Percentiles rank a stretch among this genome's conserved stretches.
phyloP scores from a whole-genome alignment of 2,797 vertebrate species.

The Apogon talboti region DNA sequence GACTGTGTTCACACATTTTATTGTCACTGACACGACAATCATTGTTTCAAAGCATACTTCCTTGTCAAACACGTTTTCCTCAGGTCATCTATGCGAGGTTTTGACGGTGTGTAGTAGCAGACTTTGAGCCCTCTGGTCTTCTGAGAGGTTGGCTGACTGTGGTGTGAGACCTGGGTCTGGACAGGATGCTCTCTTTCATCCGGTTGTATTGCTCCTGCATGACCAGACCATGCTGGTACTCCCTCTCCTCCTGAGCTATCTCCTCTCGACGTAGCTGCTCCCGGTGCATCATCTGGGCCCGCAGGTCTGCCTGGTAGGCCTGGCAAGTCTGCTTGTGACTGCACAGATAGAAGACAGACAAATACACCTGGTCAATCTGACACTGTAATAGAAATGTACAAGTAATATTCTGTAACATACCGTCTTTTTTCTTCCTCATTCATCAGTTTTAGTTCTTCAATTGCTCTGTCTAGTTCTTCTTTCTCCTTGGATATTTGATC shows the following conservation, averaged over 20 bases:
- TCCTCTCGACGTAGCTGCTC: constrained; percentile 65
- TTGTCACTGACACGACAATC: no score
- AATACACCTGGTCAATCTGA: background rate
- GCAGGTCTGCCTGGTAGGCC: constrained; percentile 84
- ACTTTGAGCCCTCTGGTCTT: constrained; percentile 49
- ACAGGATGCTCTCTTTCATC: constrained; percentile 80
- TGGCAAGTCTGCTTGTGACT: constrained; percentile 75
- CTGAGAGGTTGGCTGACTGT: constrained; percentile 81
- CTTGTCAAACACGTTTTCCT: no score
- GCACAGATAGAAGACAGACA: background rate
- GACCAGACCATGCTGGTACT: constrained; percentile 68
- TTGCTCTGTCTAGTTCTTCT: constrained; percentile 72
- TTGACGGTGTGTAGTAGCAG: background rate
- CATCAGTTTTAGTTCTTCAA: constrained; percentile 73
- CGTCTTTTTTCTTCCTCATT: constrained; percentile 81
- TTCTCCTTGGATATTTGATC: constrained; percentile 77
- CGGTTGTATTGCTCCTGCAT: constrained; percentile 73
- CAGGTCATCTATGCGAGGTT: background rate
- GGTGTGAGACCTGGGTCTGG: constrained; percentile 42
- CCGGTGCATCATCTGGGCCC: constrained; percentile 81
- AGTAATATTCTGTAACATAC: constrained; percentile 64
- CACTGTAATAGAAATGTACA: background rate
- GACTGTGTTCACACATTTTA: no score
- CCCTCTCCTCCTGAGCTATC: constrained; percentile 74
- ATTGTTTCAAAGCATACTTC: no score